Evolutionary conservation across 1,140 invertebrate genomes (phyloP), one percentile per base, ranked within the genome.

Genomic region (Diorhabda elongata): DNA sequence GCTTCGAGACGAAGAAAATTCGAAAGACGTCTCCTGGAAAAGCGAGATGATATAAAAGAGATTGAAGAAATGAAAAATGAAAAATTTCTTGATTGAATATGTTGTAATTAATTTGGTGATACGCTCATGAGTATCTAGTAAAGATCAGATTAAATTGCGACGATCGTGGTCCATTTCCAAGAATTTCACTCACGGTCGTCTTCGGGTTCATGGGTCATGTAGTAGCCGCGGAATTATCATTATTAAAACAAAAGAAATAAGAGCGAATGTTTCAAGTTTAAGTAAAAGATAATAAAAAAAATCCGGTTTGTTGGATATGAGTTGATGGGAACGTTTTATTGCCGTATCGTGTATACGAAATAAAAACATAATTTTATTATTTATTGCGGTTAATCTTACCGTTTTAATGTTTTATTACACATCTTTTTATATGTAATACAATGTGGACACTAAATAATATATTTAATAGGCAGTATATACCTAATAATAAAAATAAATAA

Each of bases 211-310:
- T 56, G 57, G 65, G 65, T 67, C 65, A 67, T 60, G 57, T 67
- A 67, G 65, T 67, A 67, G 65, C 65, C 65, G 58, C 58, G 65
- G 65, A 67, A 67, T 67, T 67, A 67, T 67, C 57, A 67, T 67
- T 67, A 67, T 67, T 67, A 60, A 67, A 67, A 67, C 65, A 67
- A 67, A 67, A 67, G 65, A 67, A 67, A 67, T 67, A 67, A 67
- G 65, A 67, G 65, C 65, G 65, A 67, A 44, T 67, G 65, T 67
- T 60, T 56, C 65, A 56, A 52, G 6, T 52, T 52, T 67, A 60
- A 60, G 47, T 60, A 60, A 60, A 47, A 67, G 57, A 67, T 67
- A 45, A 63, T 43, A 7, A 60, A 67, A 44, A 66, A 66, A 66
- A 52, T 6, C 47, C 47, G 47, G 47, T 52, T 52, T 52, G 47